Conservation (phyloP, 2,888 invertebrate genomes). For the Hedychridium roseum region DNA sequence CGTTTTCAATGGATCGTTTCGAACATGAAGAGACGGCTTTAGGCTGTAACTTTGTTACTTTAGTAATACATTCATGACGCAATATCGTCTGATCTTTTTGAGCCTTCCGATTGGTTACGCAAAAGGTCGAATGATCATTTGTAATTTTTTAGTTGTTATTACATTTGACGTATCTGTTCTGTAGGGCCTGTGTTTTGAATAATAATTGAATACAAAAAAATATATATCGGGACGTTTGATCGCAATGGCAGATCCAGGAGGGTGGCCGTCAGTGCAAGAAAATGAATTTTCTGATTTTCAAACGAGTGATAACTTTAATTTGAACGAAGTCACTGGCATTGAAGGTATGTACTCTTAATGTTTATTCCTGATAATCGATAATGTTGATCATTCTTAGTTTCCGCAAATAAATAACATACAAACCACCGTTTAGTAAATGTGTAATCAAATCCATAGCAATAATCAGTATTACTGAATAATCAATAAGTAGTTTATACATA, state of each 20-base stretch:
- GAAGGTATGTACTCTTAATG: constrained; percentile 69
- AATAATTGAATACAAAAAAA: constrained; percentile 19
- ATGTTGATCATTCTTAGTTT: too few relatives aligned
- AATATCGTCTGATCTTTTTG: constrained; percentile 71
- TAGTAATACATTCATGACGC: constrained; percentile 61
- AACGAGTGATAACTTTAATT: constrained; percentile 70
- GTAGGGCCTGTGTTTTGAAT: constrained; percentile 10
- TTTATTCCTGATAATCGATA: constrained; percentile 2
- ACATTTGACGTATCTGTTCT: constrained; percentile 43
- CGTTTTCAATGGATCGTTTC: too few relatives aligned
- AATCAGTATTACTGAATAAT: too few relatives aligned
- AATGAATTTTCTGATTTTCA: constrained; percentile 63
- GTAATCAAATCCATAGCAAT: too few relatives aligned
- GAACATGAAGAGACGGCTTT: too few relatives aligned
- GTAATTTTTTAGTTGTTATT: constrained; percentile 45
- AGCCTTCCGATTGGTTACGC: constrained; percentile 68
- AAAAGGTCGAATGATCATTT: constrained; percentile 50
- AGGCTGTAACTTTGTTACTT: constrained; percentile 18
- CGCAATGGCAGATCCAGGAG: constrained; percentile 57
- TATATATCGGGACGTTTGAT: constrained; percentile 35
- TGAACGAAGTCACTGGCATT: constrained; percentile 74
- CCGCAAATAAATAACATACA: too few relatives aligned
- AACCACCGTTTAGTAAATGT: too few relatives aligned
- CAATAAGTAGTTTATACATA: too few relatives aligned
- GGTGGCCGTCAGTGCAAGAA: constrained; percentile 54